phyloP scores from a whole-genome alignment of 2,113 vertebrate genomes.

The Asarcornis scutulata region DNA sequence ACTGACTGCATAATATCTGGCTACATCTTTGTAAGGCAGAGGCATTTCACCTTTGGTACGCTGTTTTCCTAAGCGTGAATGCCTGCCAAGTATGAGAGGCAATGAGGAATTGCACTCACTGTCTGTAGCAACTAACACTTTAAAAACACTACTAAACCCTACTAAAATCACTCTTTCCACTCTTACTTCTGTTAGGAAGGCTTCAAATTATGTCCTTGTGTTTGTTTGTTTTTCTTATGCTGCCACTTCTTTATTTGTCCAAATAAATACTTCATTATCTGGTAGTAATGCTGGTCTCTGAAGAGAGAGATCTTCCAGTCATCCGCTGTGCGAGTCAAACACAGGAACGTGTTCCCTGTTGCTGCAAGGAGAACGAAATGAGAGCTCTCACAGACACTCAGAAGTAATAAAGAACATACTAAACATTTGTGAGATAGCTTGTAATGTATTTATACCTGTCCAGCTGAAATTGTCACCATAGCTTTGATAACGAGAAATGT shows the following conservation, averaged over 20 bases:
- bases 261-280: constrained; percentile 7
- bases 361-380: not conserved
- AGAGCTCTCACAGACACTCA: not conserved
- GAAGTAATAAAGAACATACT: not conserved
- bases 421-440: not conserved
- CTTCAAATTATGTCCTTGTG: not conserved
- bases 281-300: not conserved
- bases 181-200: not conserved
- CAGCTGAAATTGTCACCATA: not conserved
- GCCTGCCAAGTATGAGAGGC: not conserved
- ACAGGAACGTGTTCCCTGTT: not conserved
- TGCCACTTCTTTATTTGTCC: not conserved
- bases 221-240: not conserved
- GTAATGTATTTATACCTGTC: not conserved
- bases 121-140: not conserved
- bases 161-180: not conserved
- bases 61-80: not conserved
- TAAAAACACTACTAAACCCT: not conserved
- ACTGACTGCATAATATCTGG: not conserved
- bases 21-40: not conserved
- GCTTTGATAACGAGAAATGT: not conserved
- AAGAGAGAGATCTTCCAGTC: not conserved
- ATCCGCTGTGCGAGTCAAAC: not conserved
- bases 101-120: not conserved
- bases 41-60: not conserved